Conservation (phyloP, 2,797 vertebrate species). For the Danionella dracula region DNA sequence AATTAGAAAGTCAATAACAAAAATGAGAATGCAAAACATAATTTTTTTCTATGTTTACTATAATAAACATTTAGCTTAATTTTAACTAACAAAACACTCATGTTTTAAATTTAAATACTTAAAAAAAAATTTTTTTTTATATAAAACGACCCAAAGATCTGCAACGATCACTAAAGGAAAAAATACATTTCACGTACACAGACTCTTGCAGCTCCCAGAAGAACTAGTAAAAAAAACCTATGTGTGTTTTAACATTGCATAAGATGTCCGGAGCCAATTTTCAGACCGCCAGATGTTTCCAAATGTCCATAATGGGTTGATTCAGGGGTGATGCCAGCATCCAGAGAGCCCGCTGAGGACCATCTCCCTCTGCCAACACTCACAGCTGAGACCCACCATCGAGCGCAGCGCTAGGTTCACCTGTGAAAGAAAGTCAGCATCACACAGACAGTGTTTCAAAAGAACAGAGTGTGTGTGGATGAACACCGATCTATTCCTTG, state of each 20-base stretch:
- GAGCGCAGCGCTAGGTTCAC: constrained; percentile 13
- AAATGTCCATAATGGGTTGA: constrained; percentile 50
- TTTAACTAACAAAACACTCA: no score
- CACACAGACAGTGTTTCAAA: neutral
- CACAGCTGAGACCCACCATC: constrained; percentile 44
- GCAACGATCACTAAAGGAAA: no score
- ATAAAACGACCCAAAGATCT: neutral
- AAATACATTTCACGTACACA: no score
- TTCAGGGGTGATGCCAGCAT: constrained; percentile 43
- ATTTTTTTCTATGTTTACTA: no score
- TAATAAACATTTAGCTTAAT: no score
- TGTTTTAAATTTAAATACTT: no score
- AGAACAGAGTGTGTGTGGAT: no score
- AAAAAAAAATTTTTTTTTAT: no score
- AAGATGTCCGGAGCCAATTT: constrained; percentile 19
- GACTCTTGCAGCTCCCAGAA: no score
- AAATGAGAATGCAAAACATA: no score
- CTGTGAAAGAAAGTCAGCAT: neutral
- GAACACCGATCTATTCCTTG: no score
- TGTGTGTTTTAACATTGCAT: constrained; percentile 4
- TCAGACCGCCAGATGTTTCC: constrained; percentile 51
- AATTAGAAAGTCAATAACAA: no score
- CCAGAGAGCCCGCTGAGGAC: constrained; percentile 44
- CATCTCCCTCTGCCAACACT: constrained; percentile 41
- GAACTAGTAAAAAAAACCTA: neutral